Base-by-base conservation (phyloP, 2,888 invertebrate genomes). In the Craniophora ligustri region DNA sequence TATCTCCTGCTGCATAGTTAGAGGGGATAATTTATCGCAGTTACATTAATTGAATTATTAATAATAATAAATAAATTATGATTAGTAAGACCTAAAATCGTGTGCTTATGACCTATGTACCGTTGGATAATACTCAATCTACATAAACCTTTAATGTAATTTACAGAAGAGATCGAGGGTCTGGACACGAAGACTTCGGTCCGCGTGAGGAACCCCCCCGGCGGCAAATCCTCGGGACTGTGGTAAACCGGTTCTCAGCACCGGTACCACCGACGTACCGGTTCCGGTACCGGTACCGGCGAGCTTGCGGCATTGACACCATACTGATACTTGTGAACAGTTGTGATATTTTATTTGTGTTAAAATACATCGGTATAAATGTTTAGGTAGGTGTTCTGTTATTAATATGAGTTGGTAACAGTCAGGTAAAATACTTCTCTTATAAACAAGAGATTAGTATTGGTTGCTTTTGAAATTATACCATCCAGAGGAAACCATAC, bases 171-270 rank as follows among this genome's bases (percentile, higher is more conserved):
- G 81, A 84, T 95, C 16, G 97, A 96, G 87, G 96, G 96, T 45
- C 90, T 94, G 10, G 95, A 95, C 49, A 94, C 95, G 71, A 96
- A 97, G 81, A 95, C 97, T 0, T 97, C 96, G 51, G 98, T 98
- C 57, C 96, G 97, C 74, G 97, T 98, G 3, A 95, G 96, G 84
- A 97, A 98, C 94, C 98, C 98, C 6, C 98, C 98, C 1, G 98
- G 98, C 72, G 98, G 98, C 41, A 96, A 96, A 86, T 98, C 98
- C 10, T 96, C 97, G 46, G 96, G 95, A 35, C 96, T 98, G 84
- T 98, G 97, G 98, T 98, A 97, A 95, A 86, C 38, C 14, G 26
- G 45, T 23, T 23, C n/a, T 15, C 11, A 28, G 2, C 36, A 10
- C 15, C 26, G 42, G 40, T 18, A 28, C 34, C 11, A 34, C 35